Evolutionary conservation across 2,888 invertebrate species (phyloP), one percentile per base, ranked within the genome.

Genomic region (Tipula helvola): DNA sequence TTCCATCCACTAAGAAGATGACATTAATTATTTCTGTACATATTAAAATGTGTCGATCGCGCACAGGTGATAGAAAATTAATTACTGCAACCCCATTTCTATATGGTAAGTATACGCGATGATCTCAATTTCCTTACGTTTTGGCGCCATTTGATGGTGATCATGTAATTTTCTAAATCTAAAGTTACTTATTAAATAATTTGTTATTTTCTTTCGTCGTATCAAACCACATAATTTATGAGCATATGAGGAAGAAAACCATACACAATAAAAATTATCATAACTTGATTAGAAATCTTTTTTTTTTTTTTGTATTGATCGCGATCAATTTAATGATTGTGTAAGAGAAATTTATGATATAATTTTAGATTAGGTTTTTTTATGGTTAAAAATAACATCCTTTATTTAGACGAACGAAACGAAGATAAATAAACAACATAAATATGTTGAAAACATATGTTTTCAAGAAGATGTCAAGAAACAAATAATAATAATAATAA

Each of bases 381-480:
- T 71, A 28, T 71, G 28, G 71, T 71, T 71, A 71, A 71, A 52
- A 71, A 71, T 71, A 71, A 71, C 71, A 71, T 71, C 71, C 71
- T 71, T 71, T 71, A 71, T 71, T 71, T 71, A 71, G 71, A 71
- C 71, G 71, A 71, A 71, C 71, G 71, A 71, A 71, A 71, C 7
- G 71, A 71, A 71, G 71, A 71, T 71, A 71, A 71, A 71, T 71
- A 71, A 71, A 71, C 12, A 71, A 71, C 71, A 71, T 71, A 71
- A 71, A 71, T 71, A 71, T 71, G 71, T 71, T 71, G 71, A 71
- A 71, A 71, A 71, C 71, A 71, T 71, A 71, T 71, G 71, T 71
- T 71, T 71, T 71, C 71, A 71, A 71, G 71, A 71, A 71, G 71
- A 71, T 71, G 71, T 71, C 71, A 71, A 71, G 12, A 71, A 71